Evolutionary conservation across 2,888 invertebrate species (phyloP).

Genomic region (Notocelia uddmanniana): DNA sequence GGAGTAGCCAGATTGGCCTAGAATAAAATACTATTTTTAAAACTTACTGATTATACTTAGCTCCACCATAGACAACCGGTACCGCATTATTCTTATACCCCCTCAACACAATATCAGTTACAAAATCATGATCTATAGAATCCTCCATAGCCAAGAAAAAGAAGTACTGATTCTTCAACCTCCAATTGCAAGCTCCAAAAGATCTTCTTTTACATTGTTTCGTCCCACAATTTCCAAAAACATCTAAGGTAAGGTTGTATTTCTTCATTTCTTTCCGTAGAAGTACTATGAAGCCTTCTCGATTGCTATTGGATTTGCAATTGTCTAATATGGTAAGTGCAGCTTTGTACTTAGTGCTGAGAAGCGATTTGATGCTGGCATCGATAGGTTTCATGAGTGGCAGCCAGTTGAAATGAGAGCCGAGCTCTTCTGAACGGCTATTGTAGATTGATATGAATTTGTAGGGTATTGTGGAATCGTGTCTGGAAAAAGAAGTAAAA

Average conservation of each 20-base stretch:
- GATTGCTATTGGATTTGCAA: conserved; percentile 63
- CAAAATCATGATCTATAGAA: conserved; percentile 85
- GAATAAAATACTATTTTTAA: conserved; percentile 50
- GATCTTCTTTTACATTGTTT: conserved; percentile 62
- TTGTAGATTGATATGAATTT: conserved; percentile 63
- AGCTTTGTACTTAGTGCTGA: conserved; percentile 64
- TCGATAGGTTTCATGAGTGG: conserved; percentile 57
- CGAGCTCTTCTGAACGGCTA: conserved; percentile 57
- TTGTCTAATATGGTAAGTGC: conserved; percentile 72
- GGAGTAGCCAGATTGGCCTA: too few species aligned
- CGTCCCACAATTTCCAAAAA: conserved; percentile 83
- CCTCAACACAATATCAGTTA: conserved; percentile 81
- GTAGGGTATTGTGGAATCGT: conserved; percentile 66
- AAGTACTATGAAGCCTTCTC: conserved; percentile 65
- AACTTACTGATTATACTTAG: conserved; percentile 84
- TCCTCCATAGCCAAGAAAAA: conserved; percentile 91
- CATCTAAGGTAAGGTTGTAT: conserved; percentile 75
- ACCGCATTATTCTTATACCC: conserved; percentile 85
- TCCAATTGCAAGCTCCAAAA: conserved; percentile 69
- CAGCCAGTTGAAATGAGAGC: conserved; percentile 59
- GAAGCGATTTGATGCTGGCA: conserved; percentile 52
- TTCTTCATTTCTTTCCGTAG: conserved; percentile 73
- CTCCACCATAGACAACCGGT: conserved; percentile 89
- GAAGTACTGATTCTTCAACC: conserved; percentile 85
- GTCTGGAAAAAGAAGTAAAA: conserved; percentile 51